Conservation (phyloP, 2,797 vertebrate genomes). For the Gymnoscopelus microlampas region DNA sequence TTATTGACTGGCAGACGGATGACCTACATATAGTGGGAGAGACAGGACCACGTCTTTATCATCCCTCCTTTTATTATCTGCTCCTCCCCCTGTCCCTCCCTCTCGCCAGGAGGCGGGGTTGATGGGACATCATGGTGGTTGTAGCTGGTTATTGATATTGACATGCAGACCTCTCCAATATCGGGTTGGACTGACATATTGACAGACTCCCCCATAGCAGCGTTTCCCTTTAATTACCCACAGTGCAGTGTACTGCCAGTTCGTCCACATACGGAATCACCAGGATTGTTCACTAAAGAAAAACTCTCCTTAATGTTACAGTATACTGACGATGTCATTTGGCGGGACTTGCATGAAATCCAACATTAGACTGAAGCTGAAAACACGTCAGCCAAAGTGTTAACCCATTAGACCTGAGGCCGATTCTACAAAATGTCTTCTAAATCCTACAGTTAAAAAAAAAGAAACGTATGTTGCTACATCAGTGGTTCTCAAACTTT, state of each 20-base stretch:
- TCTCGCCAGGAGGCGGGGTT: constrained; percentile 38
- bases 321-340: no score
- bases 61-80: constrained; percentile 41
- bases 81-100: constrained; percentile 56
- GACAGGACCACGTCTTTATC: constrained; percentile 77
- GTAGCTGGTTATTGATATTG: constrained; percentile 64
- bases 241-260: neutral
- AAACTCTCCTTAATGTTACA: no score
- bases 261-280: constrained; percentile 10
- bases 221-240: constrained; percentile 32
- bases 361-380: no score
- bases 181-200: constrained; percentile 20
- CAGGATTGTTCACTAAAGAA: neutral
- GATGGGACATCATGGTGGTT: constrained; percentile 33
- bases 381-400: no score
- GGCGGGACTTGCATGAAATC: no score
- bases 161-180: constrained; percentile 30
- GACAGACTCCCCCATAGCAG: constrained; percentile 30
- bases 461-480: no score
- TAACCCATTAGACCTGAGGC: no score
- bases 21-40: constrained; percentile 73
- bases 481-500: no score
- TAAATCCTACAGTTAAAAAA: no score
- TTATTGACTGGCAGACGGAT: constrained; percentile 76
- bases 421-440: no score